phyloP scores from a whole-genome alignment of 2,888 invertebrate species.

The Caradrina kadenii region DNA sequence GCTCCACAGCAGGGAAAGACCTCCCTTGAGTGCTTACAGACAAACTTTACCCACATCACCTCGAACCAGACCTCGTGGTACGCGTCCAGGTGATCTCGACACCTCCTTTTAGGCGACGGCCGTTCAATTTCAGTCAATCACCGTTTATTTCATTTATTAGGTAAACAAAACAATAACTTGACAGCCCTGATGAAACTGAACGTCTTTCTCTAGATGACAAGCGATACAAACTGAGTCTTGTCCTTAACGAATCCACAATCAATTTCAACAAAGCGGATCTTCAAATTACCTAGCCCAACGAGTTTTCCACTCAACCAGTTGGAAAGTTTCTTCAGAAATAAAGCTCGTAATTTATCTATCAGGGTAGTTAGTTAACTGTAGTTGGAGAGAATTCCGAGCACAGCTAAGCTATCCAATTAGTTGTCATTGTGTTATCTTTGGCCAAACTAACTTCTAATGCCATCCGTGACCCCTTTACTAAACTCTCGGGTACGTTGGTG shows the following conservation, averaged over 20 bases:
- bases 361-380: conserved; percentile 59
- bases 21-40: too few species aligned
- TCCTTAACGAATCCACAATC: conserved; percentile 41
- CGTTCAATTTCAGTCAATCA: too few species aligned
- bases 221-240: neutral
- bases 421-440: conserved; percentile 73
- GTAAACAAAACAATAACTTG: too few species aligned
- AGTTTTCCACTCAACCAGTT: conserved; percentile 46
- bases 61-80: too few species aligned
- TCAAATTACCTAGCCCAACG: conserved; percentile 39
- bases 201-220: neutral
- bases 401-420: conserved; percentile 77
- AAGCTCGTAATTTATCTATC: conserved; percentile 56
- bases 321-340: conserved; percentile 53
- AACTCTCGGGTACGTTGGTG: conserved; percentile 66
- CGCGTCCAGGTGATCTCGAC: too few species aligned
- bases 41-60: too few species aligned
- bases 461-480: conserved; percentile 76
- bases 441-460: conserved; percentile 72
- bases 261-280: conserved; percentile 51
- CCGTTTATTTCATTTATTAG: too few species aligned
- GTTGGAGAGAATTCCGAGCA: conserved; percentile 56
- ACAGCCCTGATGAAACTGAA: neutral
- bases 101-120: too few species aligned
- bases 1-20: too few species aligned